These are phyloP conservation scores for Fragum fragum DNA, from an alignment of 2,888 invertebrate species.

Conservation along the genomic window DNA sequence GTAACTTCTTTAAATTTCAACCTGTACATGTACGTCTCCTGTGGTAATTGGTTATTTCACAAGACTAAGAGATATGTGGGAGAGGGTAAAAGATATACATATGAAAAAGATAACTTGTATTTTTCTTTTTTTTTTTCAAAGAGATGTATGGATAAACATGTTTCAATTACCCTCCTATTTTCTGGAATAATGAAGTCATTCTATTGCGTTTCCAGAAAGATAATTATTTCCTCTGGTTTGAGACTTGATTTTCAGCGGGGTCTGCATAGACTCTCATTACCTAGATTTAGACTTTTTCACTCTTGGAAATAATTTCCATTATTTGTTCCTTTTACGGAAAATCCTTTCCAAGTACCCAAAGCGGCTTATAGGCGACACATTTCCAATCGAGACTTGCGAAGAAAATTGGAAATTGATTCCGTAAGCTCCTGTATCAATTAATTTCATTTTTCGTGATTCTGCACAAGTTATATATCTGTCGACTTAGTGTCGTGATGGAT, in stretches of 20 bases:
- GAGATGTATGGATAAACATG: conserved; percentile 3
- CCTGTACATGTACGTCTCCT: too few species aligned
- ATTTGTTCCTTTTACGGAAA: conserved; percentile 61
- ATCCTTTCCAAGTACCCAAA: conserved; percentile 64
- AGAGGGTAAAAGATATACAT: too few species aligned
- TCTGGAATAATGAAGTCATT: not conserved
- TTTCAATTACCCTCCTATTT: conserved; percentile 1
- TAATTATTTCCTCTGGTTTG: conserved; percentile 12
- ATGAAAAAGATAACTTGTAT: too few species aligned
- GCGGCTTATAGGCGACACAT: conserved; percentile 67
- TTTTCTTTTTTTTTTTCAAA: not conserved
- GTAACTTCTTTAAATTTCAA: too few species aligned
- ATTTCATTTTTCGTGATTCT: conserved; percentile 69
- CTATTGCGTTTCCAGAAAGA: conserved; percentile 1
- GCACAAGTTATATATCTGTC: conserved; percentile 63
- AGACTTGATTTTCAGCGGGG: not conserved
- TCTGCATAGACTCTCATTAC: conserved; percentile 20
- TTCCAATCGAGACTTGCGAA: conserved; percentile 61
- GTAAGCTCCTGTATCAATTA: conserved; percentile 69
- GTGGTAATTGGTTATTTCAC: too few species aligned
- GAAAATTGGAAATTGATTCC: conserved; percentile 71
- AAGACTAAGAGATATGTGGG: too few species aligned
- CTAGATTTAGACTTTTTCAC: conserved; percentile 6
- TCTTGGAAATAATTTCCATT: conserved; percentile 50
- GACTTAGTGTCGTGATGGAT: conserved; percentile 61